Conservation (phyloP, 2,113 vertebrate species). For the Rousettus leschenaultii region DNA sequence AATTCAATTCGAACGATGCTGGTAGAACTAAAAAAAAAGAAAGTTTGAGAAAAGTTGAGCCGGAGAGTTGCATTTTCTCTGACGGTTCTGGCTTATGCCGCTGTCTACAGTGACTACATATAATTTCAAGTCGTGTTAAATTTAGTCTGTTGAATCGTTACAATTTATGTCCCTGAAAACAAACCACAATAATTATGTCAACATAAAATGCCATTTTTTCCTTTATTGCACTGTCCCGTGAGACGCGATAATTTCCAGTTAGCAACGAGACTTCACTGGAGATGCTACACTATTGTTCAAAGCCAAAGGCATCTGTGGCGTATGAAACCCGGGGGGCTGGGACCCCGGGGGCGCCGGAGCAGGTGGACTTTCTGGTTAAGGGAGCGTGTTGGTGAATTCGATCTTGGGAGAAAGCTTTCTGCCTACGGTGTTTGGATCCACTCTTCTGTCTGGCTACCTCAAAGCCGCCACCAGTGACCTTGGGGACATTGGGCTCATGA, state of each 20-base stretch:
- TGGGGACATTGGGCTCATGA: fast-evolving
- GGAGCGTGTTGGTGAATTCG: not conserved
- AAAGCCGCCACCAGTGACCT: not conserved
- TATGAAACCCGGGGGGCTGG: not conserved
- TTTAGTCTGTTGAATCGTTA: conserved; percentile 60
- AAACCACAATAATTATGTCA: conserved; percentile 73
- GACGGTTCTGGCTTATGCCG: not conserved
- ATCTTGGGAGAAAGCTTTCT: not conserved
- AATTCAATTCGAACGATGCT: too few relatives aligned
- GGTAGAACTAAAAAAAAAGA: not conserved
- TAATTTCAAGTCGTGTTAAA: conserved; percentile 64
- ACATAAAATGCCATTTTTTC: conserved; percentile 67
- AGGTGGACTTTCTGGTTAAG: conserved; percentile 12
- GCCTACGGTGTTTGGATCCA: not conserved
- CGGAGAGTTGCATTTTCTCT: not conserved
- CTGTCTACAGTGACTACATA: not conserved
- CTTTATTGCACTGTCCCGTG: conserved; percentile 13
- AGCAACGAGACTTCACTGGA: not conserved
- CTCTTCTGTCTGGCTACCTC: not conserved
- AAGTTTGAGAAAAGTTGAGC: not conserved
- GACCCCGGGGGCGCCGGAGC: not conserved
- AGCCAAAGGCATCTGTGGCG: not conserved
- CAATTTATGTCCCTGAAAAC: conserved; percentile 58
- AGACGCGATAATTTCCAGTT: conserved; percentile 62
- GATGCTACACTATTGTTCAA: not conserved